These are phyloP conservation scores for Mus musculus DNA, from an alignment of 2,113 vertebrate species.

Conservation along the genomic window GRCm39 chr13:42918501-42919000, in stretches of 20 bases:
- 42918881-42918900: background rate
- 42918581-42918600: background rate
- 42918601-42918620: background rate
- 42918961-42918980: background rate
- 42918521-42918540: background rate
- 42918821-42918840: background rate
- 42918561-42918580: background rate
- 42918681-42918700: background rate
- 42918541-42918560: background rate
- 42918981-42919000: too few relatives aligned
- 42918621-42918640: background rate
- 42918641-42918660: background rate
- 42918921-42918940: too few relatives aligned
- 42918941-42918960: background rate
- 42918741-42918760: background rate
- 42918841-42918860: background rate
- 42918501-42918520: background rate
- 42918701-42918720: background rate
- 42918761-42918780: background rate
- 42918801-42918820: background rate
- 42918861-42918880: rapidly evolving
- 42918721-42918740: background rate
- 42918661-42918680: background rate
- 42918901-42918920: background rate
- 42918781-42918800: background rate